Evolutionary conservation across 2,888 invertebrate species (phyloP), one percentile per base, ranked within the genome.

Genomic region (Trachelus troglodyta): DNA sequence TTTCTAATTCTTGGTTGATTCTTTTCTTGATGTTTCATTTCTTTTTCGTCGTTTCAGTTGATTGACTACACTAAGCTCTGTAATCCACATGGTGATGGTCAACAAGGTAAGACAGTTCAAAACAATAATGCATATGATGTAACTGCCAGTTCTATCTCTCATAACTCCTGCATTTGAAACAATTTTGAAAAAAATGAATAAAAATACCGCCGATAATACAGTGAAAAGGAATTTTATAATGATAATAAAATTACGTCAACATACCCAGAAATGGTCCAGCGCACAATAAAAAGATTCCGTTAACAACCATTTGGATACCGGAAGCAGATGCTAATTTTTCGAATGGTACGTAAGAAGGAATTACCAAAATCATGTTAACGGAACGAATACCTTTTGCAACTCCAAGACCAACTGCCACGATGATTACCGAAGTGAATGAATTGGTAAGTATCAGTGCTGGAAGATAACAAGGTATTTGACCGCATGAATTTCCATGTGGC

Each of bases 241-340:
- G 4, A 15, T 71, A 71, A 71, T 30, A 4, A 23, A 71, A 71
- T 11, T 34, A 6, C 35, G 23, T 37, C 6, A 76, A 77, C 87
- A 90, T 92, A 95, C 95, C 95, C 87, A 95, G 90, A 76, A 94
- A 80, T 74, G 95, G 94, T 86, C 95, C 95, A 81, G 94, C 93
- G 3, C 92, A 91, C 76, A 94, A 90, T 73, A 95, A 93, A 37
- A 81, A 79, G 69, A 94, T 88, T 31, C 95, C 95, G 88, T 95
- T 95, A 79, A 93, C 92, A 80, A 95, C 93, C 94, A 95, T 95
- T 88, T 95, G 95, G 71, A 96, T 94, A 4, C 95, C 95, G 11
- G 94, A 94, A 3, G 96, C 96, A 74, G 94, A 94, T 2, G 95
- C 93, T 34, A 95, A 90, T 83, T 94, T 92, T 76, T 95, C 94